Evolutionary conservation across 2,797 vertebrate genomes (phyloP), one percentile per base, ranked within the genome.

Genomic region (Hyperoplus immaculatus): DNA sequence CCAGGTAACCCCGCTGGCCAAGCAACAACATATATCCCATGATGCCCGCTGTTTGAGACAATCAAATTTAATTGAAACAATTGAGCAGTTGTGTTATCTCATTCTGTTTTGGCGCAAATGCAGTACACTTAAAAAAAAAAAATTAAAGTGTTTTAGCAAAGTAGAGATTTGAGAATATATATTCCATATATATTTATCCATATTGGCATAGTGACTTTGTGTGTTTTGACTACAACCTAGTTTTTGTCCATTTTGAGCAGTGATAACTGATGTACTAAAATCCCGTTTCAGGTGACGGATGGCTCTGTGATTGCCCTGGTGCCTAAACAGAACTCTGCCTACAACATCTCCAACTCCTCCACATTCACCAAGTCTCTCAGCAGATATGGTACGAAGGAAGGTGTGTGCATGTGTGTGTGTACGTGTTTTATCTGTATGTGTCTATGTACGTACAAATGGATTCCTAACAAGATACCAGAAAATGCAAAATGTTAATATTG

Each of bases 321-420:
- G 66, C 98, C 98, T 29, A 99, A 99, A 87, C 98, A 99, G 92
- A 99, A 97, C 77, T 99, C 98, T 0, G 98, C 98, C n/a, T 99
- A 99, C 95, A 99, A 99, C 93, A 99, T 99, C 92, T 99, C 98
- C 92, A 99, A 99, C 94, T 99, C 98, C 6, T 99, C 98, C 82
- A 99, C 98, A 1, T 99, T 99, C 90, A 99, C 98, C 82, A 99
- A 99, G 87, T 99, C 97, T 64, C 97, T 99, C 93, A 99, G 98
- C 94, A 96, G 98, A 99, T 99, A 99, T 0, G 98, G 98, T 99
- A 92, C 96, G 97, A 78, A 63, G 89, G 89, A 89, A 89, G 84
- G 88, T 93, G 90, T 93, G 90, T 90, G 71, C 81, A 80, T 78
- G 76, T 81, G 80, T 78, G 59, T 71, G 21, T 15, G 42, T 43